These are phyloP conservation scores for Pitangus sulphuratus DNA, from an alignment of 2,797 vertebrate species.

Conservation along the genomic window DNA sequence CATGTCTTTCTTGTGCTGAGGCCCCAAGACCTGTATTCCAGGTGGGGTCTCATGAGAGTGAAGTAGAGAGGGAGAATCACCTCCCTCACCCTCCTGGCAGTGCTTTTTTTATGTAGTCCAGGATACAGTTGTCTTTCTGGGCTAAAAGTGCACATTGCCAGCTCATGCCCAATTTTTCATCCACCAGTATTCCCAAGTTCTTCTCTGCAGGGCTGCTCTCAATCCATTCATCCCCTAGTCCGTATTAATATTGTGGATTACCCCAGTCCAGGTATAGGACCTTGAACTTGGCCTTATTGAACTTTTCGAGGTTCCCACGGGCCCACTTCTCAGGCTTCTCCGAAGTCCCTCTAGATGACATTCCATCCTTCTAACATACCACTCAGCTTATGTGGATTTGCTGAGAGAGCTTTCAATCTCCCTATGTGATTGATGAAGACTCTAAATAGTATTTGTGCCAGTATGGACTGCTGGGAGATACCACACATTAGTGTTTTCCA, in stretches of 20 bases:
- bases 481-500: background rate
- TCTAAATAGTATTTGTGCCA: background rate
- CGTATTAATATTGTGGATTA: background rate
- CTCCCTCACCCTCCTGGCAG: background rate
- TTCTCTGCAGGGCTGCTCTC: background rate
- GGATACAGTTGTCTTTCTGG: background rate
- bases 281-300: background rate
- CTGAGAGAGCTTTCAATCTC: background rate
- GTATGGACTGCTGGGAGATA: background rate
- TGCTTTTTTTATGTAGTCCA: background rate
- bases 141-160: rapidly evolving
- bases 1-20: background rate
- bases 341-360: background rate
- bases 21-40: too few species aligned
- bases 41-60: background rate
- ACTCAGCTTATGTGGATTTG: background rate
- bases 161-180: background rate
- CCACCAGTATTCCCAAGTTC: background rate
- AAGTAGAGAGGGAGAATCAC: background rate
- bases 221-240: background rate
- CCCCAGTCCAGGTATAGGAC: background rate
- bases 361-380: background rate
- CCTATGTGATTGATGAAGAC: background rate
- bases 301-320: background rate
- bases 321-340: background rate